Base-by-base conservation (phyloP, 2,113 vertebrate genomes). In the Callionymus lyra region DNA sequence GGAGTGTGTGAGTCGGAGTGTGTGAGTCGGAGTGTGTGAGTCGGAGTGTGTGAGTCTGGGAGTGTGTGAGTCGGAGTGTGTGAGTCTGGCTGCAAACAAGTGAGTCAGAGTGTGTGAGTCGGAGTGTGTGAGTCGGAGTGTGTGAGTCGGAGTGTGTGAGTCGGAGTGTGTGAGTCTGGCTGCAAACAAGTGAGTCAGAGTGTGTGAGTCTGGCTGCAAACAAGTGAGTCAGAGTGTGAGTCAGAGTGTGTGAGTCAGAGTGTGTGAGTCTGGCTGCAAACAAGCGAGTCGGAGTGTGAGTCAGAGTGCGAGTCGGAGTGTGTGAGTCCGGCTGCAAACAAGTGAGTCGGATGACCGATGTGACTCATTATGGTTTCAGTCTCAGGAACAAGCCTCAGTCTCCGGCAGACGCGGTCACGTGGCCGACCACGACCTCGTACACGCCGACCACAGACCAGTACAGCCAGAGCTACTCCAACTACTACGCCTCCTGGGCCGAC, bases 51-150 rank as follows among this genome's bases (percentile, higher is more conserved):
- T 27, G 21, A n/a, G n/a, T n/a, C n/a, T n/a, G n/a, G n/a, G n/a
- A n/a, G n/a, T n/a, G n/a, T n/a, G n/a, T n/a, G n/a, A n/a, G n/a
- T n/a, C n/a, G n/a, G n/a, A n/a, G n/a, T 83, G 91, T 18, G 76
- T 97, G 41, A 93, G 90, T 35, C 82, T 94, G 75, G 92, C 92
- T 40, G 88, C 90, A 12, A 92, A 88, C 42, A 94, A 94, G 91
- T 97, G 77, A 88, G 92, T 87, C 34, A 3, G 9, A 12, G 12
- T 21, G 8, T 27, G 21, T 27, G 21, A n/a, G n/a, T n/a, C n/a
- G n/a, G n/a, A n/a, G n/a, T 83, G 91, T 18, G 76, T 97, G 41
- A 93, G 90, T 35, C 82, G 94, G 75, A 91, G 91, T 40, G 88
- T 90, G 91, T 97, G 77, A 88, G 92, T 87, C 34, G 2, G 9